Conservation (phyloP, 2,888 invertebrate species). For the Chirona hameri region DNA sequence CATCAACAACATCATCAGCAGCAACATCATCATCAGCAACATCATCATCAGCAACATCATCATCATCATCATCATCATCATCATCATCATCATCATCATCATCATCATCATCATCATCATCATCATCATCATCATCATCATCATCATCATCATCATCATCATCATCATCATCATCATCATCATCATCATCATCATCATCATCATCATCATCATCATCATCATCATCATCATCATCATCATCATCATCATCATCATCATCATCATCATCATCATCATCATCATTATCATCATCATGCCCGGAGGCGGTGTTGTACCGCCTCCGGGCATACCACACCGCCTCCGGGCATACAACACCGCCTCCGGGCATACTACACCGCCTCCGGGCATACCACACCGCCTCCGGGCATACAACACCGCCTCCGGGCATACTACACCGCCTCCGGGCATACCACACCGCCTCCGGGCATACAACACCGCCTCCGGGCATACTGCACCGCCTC, state of each 20-base stretch:
- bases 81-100: neutral
- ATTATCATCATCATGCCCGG: neutral
- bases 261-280: constrained; percentile 12
- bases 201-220: constrained; percentile 6
- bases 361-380: too few species aligned
- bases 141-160: neutral
- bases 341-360: too few species aligned
- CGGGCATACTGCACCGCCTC: too few species aligned
- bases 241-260: constrained; percentile 11
- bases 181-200: neutral
- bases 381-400: neutral
- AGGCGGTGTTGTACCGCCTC: neutral
- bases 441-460: too few species aligned
- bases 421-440: too few species aligned
- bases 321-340: too few species aligned
- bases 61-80: neutral
- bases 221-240: constrained; percentile 22
- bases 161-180: neutral
- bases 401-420: too few species aligned
- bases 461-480: too few species aligned
- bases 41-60: too few species aligned
- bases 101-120: neutral
- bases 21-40: too few species aligned
- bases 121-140: neutral
- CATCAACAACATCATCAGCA: too few species aligned